Evolutionary conservation across 1,140 invertebrate species (phyloP), one percentile per base, ranked within the genome.

Genomic region (Pseudomyrmex pallidus): DNA sequence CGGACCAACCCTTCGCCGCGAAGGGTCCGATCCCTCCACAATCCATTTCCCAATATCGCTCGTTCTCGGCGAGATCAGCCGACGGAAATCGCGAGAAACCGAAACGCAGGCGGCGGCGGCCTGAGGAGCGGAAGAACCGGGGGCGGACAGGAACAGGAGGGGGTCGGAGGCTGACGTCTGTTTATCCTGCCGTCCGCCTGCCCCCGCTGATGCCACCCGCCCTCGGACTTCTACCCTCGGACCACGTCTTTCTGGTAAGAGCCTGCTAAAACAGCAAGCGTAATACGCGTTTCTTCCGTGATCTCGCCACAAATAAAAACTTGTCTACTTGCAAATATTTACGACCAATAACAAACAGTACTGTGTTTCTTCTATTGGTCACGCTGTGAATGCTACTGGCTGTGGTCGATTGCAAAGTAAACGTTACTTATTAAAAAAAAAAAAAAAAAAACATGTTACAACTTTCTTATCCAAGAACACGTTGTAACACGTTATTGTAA

Each of bases 161-260:
- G 92, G 93, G 92, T 92, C 93, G 93, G 92, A 92, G 90, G 90
- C 91, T 93, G 90, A 92, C 92, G 90, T 93, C 93, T 91, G 90
- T 92, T 91, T 92, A 92, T 90, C 91, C 93, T 91, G 90, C 92
- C 89, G 91, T 93, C 91, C 93, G 92, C 92, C 93, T 94, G 91
- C 92, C 93, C 92, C 92, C 93, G 91, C 90, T 93, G 93, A 93
- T 94, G 93, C 92, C 94, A 88, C 91, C 94, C 93, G 93, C 93
- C 94, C 93, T 94, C 93, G 93, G 93, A 92, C 93, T 94, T 93
- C 93, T 94, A 91, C 90, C 93, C 93, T 94, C 94, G 92, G 93
- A 94, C 92, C 92, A 94, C 92, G 91, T 94, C 93, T 92, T 94
- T 93, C 93, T 94, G 94, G 94, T 94, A 94, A 94, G 94, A 90